Evolutionary conservation across 1,140 invertebrate species (phyloP).

Genomic region (Tyrophagus putrescentiae): DNA sequence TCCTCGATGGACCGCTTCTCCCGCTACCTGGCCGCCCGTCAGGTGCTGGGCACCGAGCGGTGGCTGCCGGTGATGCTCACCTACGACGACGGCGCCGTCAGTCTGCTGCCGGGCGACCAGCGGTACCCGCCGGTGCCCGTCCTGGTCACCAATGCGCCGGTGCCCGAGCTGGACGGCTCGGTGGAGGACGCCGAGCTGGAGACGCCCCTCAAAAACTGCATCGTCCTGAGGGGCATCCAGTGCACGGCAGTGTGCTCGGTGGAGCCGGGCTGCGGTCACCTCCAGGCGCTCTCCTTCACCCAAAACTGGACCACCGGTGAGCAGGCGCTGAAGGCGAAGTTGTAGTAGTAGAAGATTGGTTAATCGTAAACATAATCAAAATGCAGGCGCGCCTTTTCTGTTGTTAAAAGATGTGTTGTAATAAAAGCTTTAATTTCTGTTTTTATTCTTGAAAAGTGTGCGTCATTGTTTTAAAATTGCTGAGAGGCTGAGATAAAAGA

Average conservation of each 20-base stretch:
- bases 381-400: too few species aligned
- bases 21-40: slow-evolving; percentile 31
- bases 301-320: slow-evolving; percentile 5
- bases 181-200: slow-evolving; percentile 25
- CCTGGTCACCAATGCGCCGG: slow-evolving; percentile 24
- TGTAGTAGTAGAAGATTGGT: too few species aligned
- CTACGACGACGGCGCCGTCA: slow-evolving; percentile 33
- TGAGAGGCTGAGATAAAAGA: too few species aligned
- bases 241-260: slow-evolving; percentile 25
- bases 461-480: too few species aligned
- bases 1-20: slow-evolving; percentile 30
- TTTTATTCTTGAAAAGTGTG: too few species aligned
- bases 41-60: slow-evolving; percentile 29
- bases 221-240: slow-evolving; percentile 28
- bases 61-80: slow-evolving; percentile 34
- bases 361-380: too few species aligned
- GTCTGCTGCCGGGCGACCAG: slow-evolving; percentile 35
- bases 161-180: slow-evolving; percentile 20
- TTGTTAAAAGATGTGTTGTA: too few species aligned
- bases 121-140: slow-evolving; percentile 28
- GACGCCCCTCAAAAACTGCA: slow-evolving; percentile 26
- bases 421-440: too few species aligned
- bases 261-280: slow-evolving; percentile 27
- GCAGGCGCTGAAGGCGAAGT: too few species aligned
- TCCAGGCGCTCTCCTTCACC: slow-evolving; percentile 23